Percentiles rank a stretch among this genome's conserved stretches.
phyloP scores from a whole-genome alignment of 2,888 invertebrate species.

The Agriopis aurantiaria region DNA sequence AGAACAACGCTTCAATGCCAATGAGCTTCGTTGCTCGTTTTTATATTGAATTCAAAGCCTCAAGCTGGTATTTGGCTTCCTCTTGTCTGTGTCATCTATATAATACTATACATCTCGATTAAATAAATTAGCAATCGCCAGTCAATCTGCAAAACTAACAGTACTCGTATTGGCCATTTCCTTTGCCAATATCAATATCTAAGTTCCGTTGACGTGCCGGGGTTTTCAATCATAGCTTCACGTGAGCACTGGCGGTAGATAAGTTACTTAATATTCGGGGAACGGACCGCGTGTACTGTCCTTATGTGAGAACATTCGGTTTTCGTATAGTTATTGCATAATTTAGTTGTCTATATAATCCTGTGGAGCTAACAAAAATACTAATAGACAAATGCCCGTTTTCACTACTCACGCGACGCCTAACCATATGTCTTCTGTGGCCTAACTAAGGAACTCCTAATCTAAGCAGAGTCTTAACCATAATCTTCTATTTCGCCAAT shows the following conservation, averaged over 20 bases:
- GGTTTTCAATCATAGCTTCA: constrained; percentile 56
- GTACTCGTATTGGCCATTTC: constrained; percentile 68
- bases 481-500: too few relatives aligned
- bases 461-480: too few relatives aligned
- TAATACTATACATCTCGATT: not conserved
- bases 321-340: constrained; percentile 7
- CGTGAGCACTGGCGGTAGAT: constrained; percentile 12
- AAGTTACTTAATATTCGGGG: constrained; percentile 58
- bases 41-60: too few relatives aligned
- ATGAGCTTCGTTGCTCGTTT: too few relatives aligned
- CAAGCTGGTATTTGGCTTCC: too few relatives aligned
- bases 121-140: constrained; percentile 57
- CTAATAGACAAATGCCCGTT: not conserved
- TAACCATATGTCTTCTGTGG: too few relatives aligned
- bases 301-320: constrained; percentile 49
- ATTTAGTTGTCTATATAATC: not conserved
- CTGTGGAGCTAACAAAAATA: not conserved
- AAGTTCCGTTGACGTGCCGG: constrained; percentile 73
- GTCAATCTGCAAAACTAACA: constrained; percentile 67
- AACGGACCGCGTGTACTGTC: constrained; percentile 41
- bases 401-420: too few relatives aligned
- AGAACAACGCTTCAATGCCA: too few relatives aligned
- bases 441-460: too few relatives aligned
- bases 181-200: constrained; percentile 71
- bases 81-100: not conserved